Evolutionary conservation across 2,113 vertebrate genomes (phyloP).

Genomic region (Thamnophis sirtalis): DNA sequence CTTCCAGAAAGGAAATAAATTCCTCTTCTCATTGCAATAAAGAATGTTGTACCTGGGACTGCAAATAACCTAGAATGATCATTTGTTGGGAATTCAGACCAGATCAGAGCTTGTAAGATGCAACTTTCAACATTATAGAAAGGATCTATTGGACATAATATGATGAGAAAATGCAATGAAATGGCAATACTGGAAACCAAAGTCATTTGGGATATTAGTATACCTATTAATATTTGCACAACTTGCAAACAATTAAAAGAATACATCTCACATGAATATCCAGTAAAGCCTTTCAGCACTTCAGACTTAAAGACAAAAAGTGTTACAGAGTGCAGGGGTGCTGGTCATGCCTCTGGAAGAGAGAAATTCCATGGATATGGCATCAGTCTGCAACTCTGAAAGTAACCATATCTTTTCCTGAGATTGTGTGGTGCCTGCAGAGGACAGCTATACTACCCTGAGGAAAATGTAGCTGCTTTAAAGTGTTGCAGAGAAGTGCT

Average conservation of each 20-base stretch:
- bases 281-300: neutral
- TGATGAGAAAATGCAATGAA: neutral
- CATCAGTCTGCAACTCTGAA: neutral
- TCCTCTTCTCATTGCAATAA: slow-evolving; percentile 16
- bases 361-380: neutral
- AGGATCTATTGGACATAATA: neutral
- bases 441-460: neutral
- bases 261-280: neutral
- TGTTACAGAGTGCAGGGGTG: neutral
- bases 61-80: neutral
- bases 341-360: neutral
- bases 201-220: neutral
- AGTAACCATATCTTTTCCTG: neutral
- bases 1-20: slow-evolving; percentile 5
- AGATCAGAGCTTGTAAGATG: neutral
- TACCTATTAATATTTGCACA: neutral
- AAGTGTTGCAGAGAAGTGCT: neutral
- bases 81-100: neutral
- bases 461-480: neutral
- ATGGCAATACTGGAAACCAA: neutral
- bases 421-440: neutral
- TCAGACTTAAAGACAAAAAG: neutral
- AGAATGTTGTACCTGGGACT: neutral
- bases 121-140: neutral
- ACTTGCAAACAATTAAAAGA: neutral